These are phyloP conservation scores for Andrena chrysosceles DNA, from an alignment of 2,888 invertebrate species.

Conservation along the genomic window DNA sequence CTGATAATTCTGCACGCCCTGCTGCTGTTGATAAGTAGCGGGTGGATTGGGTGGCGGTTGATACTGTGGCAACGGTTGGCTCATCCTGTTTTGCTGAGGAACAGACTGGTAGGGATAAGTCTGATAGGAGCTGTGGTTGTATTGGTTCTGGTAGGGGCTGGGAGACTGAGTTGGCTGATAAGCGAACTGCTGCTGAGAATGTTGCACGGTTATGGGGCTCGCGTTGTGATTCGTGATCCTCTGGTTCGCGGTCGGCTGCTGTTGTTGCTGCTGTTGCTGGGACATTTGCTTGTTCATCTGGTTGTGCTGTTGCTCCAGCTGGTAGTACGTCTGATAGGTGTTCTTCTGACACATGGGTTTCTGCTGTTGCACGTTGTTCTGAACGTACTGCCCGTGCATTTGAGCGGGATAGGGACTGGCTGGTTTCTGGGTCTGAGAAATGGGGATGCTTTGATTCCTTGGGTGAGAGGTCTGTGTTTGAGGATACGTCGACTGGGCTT, in stretches of 20 bases:
- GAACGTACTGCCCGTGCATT: constrained; percentile 78
- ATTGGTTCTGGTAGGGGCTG: constrained; percentile 79
- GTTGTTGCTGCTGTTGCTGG: constrained; percentile 80
- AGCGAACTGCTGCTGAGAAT: constrained; percentile 76
- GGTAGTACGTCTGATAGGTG: constrained; percentile 79
- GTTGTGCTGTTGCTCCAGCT: constrained; percentile 83
- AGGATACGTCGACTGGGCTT: constrained; percentile 71
- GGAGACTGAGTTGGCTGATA: constrained; percentile 78
- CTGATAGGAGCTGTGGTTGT: constrained; percentile 75
- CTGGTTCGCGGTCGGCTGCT: constrained; percentile 79
- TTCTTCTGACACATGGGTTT: constrained; percentile 75
- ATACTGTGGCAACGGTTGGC: constrained; percentile 83
- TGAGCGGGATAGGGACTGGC: constrained; percentile 81
- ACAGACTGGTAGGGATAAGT: constrained; percentile 77
- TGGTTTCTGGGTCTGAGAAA: constrained; percentile 80
- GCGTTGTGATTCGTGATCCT: constrained; percentile 78
- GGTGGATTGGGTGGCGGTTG: constrained; percentile 84
- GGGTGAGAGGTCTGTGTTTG: constrained; percentile 79
- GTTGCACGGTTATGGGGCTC: constrained; percentile 82
- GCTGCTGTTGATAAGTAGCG: constrained; percentile 78
- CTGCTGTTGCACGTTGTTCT: constrained; percentile 69
- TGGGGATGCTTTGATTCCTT: constrained; percentile 78
- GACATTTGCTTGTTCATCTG: constrained; percentile 82
- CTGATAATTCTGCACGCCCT: constrained; percentile 70
- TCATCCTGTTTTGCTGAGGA: constrained; percentile 76